Conservation (phyloP, 2,797 vertebrate species). For the Acanthiza pusilla region DNA sequence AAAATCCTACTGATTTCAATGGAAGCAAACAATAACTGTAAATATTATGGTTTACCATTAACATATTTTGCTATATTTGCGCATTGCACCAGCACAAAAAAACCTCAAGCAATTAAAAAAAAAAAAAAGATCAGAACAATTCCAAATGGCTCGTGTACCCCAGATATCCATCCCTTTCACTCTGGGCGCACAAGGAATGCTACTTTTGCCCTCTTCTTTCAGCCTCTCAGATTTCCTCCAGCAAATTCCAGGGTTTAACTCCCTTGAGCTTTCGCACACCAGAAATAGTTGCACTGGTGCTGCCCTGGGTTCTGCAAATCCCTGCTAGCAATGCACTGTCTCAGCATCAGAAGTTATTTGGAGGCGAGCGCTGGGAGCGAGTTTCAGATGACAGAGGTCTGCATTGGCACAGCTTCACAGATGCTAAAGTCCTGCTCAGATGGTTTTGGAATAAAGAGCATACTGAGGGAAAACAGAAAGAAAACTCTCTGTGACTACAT, state of each 20-base stretch:
- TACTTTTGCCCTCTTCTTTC: not conserved
- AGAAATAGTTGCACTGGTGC: constrained; percentile 23
- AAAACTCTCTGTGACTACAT: not conserved
- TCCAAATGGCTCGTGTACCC: not conserved
- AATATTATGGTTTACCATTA: constrained; percentile 46
- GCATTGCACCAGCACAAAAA: constrained; percentile 27
- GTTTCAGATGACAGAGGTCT: not conserved
- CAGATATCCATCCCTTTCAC: not conserved
- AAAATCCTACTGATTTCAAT: constrained; percentile 33
- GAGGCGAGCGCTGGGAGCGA: not conserved
- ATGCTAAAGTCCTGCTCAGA: not conserved
- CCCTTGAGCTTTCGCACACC: not conserved
- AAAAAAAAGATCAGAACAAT: not conserved
- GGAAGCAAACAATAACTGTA: constrained; percentile 39
- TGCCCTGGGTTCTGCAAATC: constrained; percentile 5
- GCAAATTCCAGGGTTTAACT: not conserved
- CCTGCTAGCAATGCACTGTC: not conserved
- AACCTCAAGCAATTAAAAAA: not conserved
- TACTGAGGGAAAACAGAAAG: not conserved
- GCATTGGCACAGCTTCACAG: not conserved
- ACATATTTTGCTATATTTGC: constrained; percentile 41
- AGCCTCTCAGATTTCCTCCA: not conserved
- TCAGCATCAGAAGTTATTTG: constrained; percentile 5
- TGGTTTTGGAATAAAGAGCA: not conserved
- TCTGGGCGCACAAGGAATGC: not conserved